A percentile compares a stretch with the other conserved stretches of the same genome.
Conservation (phyloP, 2,113 vertebrate species). For the Crypturellus undulatus region DNA sequence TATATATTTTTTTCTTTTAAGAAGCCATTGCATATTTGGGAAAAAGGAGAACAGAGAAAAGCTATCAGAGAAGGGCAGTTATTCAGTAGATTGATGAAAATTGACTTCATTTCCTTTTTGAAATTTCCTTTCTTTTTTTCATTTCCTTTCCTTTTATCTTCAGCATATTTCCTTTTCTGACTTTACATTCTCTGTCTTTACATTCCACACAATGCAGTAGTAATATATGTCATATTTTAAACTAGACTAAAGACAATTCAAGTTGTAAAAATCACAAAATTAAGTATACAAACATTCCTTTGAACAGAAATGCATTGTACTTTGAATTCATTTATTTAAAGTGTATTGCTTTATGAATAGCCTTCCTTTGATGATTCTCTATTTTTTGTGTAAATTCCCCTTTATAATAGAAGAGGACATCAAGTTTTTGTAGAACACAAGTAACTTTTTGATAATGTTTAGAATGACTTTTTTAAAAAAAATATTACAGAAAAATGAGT, state of each 20-base stretch:
- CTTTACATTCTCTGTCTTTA: neutral
- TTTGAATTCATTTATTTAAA: neutral
- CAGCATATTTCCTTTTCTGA: neutral
- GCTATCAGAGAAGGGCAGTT: neutral
- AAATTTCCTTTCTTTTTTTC: neutral
- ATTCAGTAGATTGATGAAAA: neutral
- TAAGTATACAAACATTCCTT: neutral
- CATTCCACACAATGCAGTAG: neutral
- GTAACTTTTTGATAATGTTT: neutral
- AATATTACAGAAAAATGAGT: neutral
- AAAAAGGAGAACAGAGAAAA: neutral
- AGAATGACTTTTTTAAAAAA: neutral
- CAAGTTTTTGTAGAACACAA: neutral
- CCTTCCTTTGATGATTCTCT: neutral
- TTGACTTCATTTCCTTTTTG: neutral
- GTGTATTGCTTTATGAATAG: neutral
- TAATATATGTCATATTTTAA: neutral
- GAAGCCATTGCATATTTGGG: neutral
- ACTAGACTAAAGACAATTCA: neutral
- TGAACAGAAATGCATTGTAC: neutral
- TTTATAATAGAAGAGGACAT: neutral
- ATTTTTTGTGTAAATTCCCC: neutral
- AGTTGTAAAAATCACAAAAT: neutral
- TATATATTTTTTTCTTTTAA: neutral
- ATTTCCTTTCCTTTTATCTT: neutral